Conservation (phyloP, 2,888 invertebrate species). For the Matsumyia berberina region DNA sequence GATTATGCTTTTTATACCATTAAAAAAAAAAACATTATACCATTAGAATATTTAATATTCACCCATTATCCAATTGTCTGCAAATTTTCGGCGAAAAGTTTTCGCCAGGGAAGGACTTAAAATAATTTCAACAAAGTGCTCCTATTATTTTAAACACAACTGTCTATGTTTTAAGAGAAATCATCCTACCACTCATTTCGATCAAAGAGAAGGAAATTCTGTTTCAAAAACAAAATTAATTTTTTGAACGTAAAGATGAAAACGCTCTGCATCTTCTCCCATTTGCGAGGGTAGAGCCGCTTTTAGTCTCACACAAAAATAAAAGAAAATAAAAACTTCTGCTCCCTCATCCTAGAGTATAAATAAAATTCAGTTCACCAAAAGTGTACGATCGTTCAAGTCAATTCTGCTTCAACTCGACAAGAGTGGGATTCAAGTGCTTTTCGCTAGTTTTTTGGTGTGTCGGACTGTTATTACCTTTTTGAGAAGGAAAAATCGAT, state of each 20-base stretch:
- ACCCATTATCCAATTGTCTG: too few relatives aligned
- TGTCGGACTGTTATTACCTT: constrained; percentile 57
- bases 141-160: too few relatives aligned
- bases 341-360: constrained; percentile 67
- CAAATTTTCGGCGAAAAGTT: too few relatives aligned
- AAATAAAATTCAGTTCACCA: constrained; percentile 75
- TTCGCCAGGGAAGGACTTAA: too few relatives aligned
- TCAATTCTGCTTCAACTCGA: constrained; percentile 51
- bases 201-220: constrained; percentile 41
- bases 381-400: constrained; percentile 73
- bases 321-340: constrained; percentile 29
- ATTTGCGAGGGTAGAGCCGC: constrained; percentile 55
- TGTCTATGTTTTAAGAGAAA: constrained; percentile 59
- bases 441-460: constrained; percentile 25
- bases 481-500: constrained; percentile 47
- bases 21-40: too few relatives aligned
- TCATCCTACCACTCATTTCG: neutral
- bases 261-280: constrained; percentile 36
- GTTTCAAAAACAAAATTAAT: constrained; percentile 6
- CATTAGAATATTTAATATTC: too few relatives aligned
- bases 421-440: constrained; percentile 34
- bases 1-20: too few relatives aligned
- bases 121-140: too few relatives aligned
- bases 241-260: constrained; percentile 44
- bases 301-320: constrained; percentile 52